Evolutionary conservation across 2,888 invertebrate species (phyloP), one percentile per base, ranked within the genome.

Genomic region (Glomeris marginata): DNA sequence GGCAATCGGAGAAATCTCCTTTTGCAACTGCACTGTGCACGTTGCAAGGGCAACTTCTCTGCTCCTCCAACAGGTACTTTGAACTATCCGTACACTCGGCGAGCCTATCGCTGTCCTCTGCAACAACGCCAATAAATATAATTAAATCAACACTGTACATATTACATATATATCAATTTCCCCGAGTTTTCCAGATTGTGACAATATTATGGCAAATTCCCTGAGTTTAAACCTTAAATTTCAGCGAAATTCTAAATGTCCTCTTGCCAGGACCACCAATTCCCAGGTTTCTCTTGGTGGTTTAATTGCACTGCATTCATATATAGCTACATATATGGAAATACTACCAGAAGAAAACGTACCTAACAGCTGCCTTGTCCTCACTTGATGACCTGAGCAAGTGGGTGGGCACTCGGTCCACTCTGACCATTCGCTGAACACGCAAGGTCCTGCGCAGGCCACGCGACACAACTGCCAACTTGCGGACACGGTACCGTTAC

Each of bases 381-480:
- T 57, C 6, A 60, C 60, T 41, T 64, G 59, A 11, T 58, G 53
- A 10, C 62, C 63, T 15, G 61, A 57, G 52, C 66, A 66, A 13
- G 63, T 63, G 58, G 66, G 65, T 16, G 60, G 58, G 55, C 73
- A 73, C 10, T 61, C 59, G 2, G 69, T 63, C 71, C 72, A 72
- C 1, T 62, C 56, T 4, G 66, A 62, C 73, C 73, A 73, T 42
- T 68, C 68, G 15, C 69, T 68, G 46, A 72, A 62, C 38, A 72
- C 71, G 57, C 72, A 73, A 8, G 62, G 63, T 18, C 60, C 59
- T 36, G 60, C 58, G 50, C 66, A 66, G 47, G 64, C 64, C 5
- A 65, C 63, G 35, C 51, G 46, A 34, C 53, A 53, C 11, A 41
- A 34, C 33, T 53, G 48, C 34, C 45, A 38, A 11, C 44, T 47